Conservation (phyloP, 1,140 invertebrate genomes). For the Bombus pyrosoma region DNA sequence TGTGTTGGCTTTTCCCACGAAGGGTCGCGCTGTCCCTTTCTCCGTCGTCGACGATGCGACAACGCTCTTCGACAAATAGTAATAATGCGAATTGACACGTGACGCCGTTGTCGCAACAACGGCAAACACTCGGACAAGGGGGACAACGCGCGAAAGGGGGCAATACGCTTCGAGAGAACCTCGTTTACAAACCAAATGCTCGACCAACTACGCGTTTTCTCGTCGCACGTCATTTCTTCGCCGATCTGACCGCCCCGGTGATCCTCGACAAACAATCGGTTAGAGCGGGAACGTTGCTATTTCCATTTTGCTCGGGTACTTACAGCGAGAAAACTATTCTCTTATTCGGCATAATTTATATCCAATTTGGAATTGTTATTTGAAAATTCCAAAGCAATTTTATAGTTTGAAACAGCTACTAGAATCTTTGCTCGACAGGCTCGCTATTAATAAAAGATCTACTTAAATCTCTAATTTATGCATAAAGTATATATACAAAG, state of each 20-base stretch:
- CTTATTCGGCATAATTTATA: no score
- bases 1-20: slow-evolving; percentile 81
- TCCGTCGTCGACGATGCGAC: slow-evolving; percentile 45
- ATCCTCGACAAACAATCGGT: neutral
- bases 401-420: no score
- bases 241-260: neutral
- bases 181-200: slow-evolving; percentile 50
- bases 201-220: slow-evolving; percentile 25
- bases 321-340: no score
- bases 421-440: no score
- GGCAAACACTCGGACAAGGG: slow-evolving; percentile 65
- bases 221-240: slow-evolving; percentile 29
- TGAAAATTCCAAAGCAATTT: neutral
- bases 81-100: slow-evolving; percentile 82
- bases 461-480: no score
- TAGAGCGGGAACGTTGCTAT: no score
- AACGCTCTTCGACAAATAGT: slow-evolving; percentile 79
- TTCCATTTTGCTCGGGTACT: no score
- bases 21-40: slow-evolving; percentile 55
- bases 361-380: neutral
- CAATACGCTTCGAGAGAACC: slow-evolving; percentile 10
- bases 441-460: no score
- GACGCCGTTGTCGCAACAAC: slow-evolving; percentile 75
- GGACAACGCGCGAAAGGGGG: slow-evolving; percentile 5
- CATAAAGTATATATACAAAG: no score